phyloP scores from a whole-genome alignment of 2,888 invertebrate genomes.

The Conops quadrifasciatus region DNA sequence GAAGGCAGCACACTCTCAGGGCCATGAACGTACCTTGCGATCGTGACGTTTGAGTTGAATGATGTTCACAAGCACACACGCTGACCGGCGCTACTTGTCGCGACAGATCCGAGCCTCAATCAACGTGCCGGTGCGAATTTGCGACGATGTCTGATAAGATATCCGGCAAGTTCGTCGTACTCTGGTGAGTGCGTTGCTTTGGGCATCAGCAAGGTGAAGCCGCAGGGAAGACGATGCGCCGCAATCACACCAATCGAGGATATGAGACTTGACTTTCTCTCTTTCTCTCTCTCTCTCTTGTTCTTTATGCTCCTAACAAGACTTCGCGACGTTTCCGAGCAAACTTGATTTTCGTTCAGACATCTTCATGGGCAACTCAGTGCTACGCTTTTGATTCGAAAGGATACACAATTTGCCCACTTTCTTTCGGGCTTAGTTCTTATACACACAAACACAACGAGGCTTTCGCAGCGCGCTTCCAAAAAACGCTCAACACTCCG shows the following conservation, averaged over 20 bases:
- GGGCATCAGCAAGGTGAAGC: slow-evolving; percentile 44
- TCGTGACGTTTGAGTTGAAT: slow-evolving; percentile 21
- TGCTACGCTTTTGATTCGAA: neutral
- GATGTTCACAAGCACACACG: slow-evolving; percentile 6
- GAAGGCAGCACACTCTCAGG: neutral
- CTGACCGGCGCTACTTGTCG: neutral
- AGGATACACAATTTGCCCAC: slow-evolving; percentile 2
- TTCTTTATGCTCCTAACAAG: no score
- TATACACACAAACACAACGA: neutral
- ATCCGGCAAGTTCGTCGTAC: slow-evolving; percentile 38
- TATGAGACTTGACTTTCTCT: slow-evolving; percentile 13
- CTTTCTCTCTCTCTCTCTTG: neutral
- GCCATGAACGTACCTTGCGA: slow-evolving; percentile 33
- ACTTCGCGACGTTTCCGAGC: no score
- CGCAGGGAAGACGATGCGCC: slow-evolving; percentile 32
- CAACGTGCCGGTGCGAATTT: slow-evolving; percentile 17
- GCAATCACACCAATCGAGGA: slow-evolving; percentile 16
- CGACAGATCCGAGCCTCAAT: slow-evolving; percentile 23
- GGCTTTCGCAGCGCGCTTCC: neutral
- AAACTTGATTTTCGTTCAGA: neutral
- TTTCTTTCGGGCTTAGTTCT: neutral
- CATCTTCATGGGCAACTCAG: neutral
- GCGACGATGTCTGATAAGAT: slow-evolving; percentile 13
- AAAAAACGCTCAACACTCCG: slow-evolving; percentile 10
- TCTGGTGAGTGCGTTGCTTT: slow-evolving; percentile 20